Conservation (phyloP, 2,797 vertebrate genomes). For the Chelon labrosus region DNA sequence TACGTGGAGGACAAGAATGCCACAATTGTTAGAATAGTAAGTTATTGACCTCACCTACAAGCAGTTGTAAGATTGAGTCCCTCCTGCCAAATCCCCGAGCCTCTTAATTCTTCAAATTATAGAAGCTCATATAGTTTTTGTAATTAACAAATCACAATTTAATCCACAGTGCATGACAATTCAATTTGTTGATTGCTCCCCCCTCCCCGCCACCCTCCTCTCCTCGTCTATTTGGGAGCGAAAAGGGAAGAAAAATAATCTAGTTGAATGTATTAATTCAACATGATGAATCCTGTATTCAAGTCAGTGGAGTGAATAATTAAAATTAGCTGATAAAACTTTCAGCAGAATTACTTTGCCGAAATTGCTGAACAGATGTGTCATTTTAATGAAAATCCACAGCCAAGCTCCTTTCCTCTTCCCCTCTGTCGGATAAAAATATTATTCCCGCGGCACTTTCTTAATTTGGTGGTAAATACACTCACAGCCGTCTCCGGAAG, state of each 20-base stretch:
- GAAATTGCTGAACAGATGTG: constrained; percentile 99
- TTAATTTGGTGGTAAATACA: constrained; percentile 99
- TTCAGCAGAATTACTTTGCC: constrained; percentile 99
- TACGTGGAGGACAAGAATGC: background rate
- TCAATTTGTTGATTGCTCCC: constrained; percentile 96
- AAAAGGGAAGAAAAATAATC: constrained; percentile 85
- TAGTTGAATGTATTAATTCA: constrained; percentile 99
- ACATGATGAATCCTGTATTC: constrained; percentile 99
- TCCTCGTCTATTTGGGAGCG: constrained; percentile 85
- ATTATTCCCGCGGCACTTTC: constrained; percentile 98
- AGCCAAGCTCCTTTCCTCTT: constrained; percentile 93
- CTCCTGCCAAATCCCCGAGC: constrained; percentile 88
- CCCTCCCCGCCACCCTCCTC: constrained; percentile 74
- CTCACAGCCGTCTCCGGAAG: constrained; percentile 94
- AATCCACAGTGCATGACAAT: constrained; percentile 99
- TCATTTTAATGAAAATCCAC: constrained; percentile 99
- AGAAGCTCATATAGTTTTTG: constrained; percentile 89
- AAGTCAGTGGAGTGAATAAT: constrained; percentile 99
- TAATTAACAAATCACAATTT: constrained; percentile 99
- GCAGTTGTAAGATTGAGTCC: constrained; percentile 84
- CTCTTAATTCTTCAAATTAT: constrained; percentile 92
- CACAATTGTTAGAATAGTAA: background rate
- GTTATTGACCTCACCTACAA: constrained; percentile 46
- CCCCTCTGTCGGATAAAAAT: constrained; percentile 97
- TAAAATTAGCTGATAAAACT: constrained; percentile 99